Base-by-base conservation (phyloP, 1,140 invertebrate genomes). In the Euwallacea similis region DNA sequence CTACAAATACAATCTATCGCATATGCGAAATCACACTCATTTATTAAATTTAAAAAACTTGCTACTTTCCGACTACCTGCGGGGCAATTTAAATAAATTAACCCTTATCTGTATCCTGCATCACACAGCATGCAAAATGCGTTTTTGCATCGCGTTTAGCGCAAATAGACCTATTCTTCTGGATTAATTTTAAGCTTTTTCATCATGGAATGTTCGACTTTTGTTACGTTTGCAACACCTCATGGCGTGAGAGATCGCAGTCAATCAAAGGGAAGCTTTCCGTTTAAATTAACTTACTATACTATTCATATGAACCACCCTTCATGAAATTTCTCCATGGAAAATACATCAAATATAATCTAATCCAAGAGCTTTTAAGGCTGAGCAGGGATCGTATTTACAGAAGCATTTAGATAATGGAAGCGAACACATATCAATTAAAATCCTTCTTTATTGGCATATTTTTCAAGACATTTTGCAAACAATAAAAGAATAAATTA, bases 141-240 rank as follows among this genome's bases (percentile, higher is more conserved):
- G 46, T 50, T 50, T 50, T 50, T 50, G 46, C 59, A 43, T 61
- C 15, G 59, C 59, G 59, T 61, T 61, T 61, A 42, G 33, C 59
- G 21, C 59, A 61, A 61, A 61, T 61, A 43, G 41, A 63, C 42
- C 21, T 42, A 63, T 63, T 63, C 13, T 50, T 41, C 11, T 10
- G 42, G 21, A 47, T 63, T 47, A 47, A 63, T 63, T 47, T 46
- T 47, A 13, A 63, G 15, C 44, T 63, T 63, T 63, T 63, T 63
- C 46, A 33, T 50, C 21, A 63, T 63, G 44, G 21, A 63, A 63
- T 47, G 21, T 63, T 63, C 33, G 11, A 47, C 13, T 63, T 63
- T 47, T 46, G 13, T 63, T 33, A 33, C 21, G 44, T 63, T 63
- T 47, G 43, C 43, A 63, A 46, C 61, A 63, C 44, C 44, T 63